Base-by-base conservation (phyloP, 1,140 invertebrate genomes). In the Teleogryllus occipitalis region DNA sequence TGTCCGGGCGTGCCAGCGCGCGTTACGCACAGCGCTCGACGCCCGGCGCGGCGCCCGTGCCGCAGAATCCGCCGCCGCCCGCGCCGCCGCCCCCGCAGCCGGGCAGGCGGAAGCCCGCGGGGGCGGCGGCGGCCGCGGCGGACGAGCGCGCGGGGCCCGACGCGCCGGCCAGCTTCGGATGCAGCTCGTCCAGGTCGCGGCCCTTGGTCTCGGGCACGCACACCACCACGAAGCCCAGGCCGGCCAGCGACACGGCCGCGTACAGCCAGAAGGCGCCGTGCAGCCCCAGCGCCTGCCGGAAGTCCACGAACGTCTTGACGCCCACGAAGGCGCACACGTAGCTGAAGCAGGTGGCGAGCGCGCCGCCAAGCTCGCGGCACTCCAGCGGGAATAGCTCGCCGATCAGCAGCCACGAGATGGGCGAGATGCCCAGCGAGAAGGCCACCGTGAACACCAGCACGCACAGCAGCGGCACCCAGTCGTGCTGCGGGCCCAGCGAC, bases 161-260 rank as follows among this genome's bases (percentile, higher is more conserved):
- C 2, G 10, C 54, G 54, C 54, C 54, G 10, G 54, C 54, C 54
- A 65, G 54, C 72, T 81, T 81, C 22, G 91, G 90, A 83, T 93
- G 91, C 90, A 97, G 96, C 86, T 97, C 95, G 83, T 97, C 95
- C 79, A 97, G 89, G 82, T 93, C 93, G 76, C 92, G 91, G 0
- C 95, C 95, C 85, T 95, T 96, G 2, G 96, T 97, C 86, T 98
- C 96, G 0, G 96, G 96, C 7, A 98, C 93, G 83, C 93, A 94
- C 80, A 94, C 90, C 3, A 94, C 92, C 8, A 97, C 91, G 84
- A 97, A 95, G 79, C 96, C 90, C 3, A 96, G 87, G 39, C 95
- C 95, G 80, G 93, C 89, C 3, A 96, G 90, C 0, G 95, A 93
- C 81, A 97, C 90, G 5, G 91, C 93, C 5, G 95, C 92, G 84